Evolutionary conservation across 2,888 invertebrate genomes (phyloP).

Genomic region (Cryptocephalus primarius): DNA sequence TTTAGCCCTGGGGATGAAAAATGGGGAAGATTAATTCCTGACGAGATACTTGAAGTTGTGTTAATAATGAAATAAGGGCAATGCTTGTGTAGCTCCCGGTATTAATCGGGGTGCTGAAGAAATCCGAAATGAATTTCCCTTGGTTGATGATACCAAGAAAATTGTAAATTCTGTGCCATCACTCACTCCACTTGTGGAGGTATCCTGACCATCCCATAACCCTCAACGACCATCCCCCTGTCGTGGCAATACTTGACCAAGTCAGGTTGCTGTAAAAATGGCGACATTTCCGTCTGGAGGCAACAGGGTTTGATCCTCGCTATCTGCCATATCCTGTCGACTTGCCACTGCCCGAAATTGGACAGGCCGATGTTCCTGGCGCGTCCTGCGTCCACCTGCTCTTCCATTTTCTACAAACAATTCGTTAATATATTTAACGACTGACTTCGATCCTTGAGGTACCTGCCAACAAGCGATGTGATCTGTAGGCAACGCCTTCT

Average conservation of each 20-base stretch:
- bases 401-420: constrained; percentile 39
- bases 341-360: constrained; percentile 50
- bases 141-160: no score
- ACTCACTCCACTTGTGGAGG: no score
- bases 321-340: constrained; percentile 46
- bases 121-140: no score
- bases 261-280: constrained; percentile 40
- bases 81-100: no score
- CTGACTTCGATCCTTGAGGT: constrained; percentile 2
- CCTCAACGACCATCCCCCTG: not conserved
- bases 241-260: constrained; percentile 3
- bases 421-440: not conserved
- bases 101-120: no score
- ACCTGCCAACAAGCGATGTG: constrained; percentile 62
- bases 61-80: no score
- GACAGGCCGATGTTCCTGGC: constrained; percentile 3
- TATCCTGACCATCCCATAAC: not conserved
- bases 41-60: no score
- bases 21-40: no score
- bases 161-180: no score
- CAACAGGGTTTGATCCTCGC: constrained; percentile 45
- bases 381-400: constrained; percentile 43
- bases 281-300: constrained; percentile 51
- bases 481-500: constrained; percentile 43
- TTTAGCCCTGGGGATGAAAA: no score